phyloP scores from a whole-genome alignment of 92 coral and sea anemone species.

The Phymanthus crucifer region DNA sequence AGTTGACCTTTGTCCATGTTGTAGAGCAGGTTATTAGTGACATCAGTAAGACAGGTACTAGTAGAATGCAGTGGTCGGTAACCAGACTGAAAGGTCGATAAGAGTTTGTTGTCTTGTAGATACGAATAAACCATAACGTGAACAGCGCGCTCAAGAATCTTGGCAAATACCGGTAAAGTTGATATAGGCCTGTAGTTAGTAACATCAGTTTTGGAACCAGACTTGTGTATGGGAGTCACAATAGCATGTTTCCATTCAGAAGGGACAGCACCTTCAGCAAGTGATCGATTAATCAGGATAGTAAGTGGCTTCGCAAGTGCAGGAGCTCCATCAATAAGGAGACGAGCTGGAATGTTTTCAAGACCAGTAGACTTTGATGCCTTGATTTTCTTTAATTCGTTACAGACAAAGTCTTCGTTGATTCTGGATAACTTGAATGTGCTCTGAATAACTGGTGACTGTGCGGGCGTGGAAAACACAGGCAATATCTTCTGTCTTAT shows the following conservation, averaged over 20 bases:
- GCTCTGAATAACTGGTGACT: no score
- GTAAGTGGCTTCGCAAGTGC: slow-evolving; percentile 27
- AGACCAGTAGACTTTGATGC: slow-evolving; percentile 8
- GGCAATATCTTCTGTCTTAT: neutral
- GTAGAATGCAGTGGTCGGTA: no score
- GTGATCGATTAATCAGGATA: slow-evolving; percentile 18
- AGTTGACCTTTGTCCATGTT: no score
- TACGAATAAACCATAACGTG: no score
- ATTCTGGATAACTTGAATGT: neutral
- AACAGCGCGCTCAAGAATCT: slow-evolving; percentile 30
- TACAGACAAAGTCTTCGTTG: neutral
- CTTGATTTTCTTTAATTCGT: neutral
- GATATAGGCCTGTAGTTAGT: slow-evolving; percentile 30
- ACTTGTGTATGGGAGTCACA: slow-evolving; percentile 20
- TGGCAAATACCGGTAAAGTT: slow-evolving; percentile 23
- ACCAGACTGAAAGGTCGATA: no score
- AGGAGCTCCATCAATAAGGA: slow-evolving; percentile 30
- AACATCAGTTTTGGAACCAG: slow-evolving; percentile 7
- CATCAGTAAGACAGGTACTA: no score
- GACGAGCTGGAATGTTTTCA: slow-evolving; percentile 5
- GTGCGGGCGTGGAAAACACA: neutral
- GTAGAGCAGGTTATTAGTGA: no score
- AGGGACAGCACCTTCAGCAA: slow-evolving; percentile 38
- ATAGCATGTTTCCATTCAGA: slow-evolving; percentile 31
- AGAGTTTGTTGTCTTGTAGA: no score